Percentiles rank a stretch among this genome's conserved stretches.
These are phyloP conservation scores for Xenopus tropicalis DNA, from an alignment of 2,113 vertebrate genomes.

Conservation along the genomic window DNA sequence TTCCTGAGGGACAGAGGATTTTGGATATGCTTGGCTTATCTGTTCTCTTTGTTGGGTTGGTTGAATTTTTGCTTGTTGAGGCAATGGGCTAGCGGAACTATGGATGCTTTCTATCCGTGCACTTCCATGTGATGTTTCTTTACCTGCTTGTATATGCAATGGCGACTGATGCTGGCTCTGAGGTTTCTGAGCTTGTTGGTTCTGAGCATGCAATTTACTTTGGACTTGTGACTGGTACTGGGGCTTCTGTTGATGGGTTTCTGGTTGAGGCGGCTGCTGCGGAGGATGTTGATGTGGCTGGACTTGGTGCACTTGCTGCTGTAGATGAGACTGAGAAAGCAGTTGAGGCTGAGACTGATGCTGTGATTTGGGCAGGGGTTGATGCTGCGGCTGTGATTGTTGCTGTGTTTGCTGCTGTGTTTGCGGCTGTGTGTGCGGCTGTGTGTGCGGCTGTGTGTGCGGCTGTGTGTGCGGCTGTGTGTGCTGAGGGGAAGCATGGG, in stretches of 20 bases:
- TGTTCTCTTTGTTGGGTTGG: conserved; percentile 53
- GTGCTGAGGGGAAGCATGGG: conserved; percentile 51
- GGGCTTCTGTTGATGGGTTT: conserved; percentile 50
- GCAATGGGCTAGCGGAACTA: conserved; percentile 31
- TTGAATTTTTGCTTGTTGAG: conserved; percentile 59
- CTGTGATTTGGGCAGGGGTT: neutral
- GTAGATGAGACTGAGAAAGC: conserved; percentile 50
- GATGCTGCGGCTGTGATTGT: neutral
- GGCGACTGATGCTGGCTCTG: conserved; percentile 46
- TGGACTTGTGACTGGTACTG: conserved; percentile 25
- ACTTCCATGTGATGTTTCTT: conserved; percentile 48
- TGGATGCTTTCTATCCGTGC: conserved; percentile 44
- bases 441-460: neutral
- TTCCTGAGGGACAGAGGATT: conserved; percentile 77
- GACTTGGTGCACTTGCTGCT: conserved; percentile 49
- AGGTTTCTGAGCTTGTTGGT: conserved; percentile 26
- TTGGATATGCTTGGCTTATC: conserved; percentile 60
- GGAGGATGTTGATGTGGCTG: conserved; percentile 40
- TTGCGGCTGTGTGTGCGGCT: neutral
- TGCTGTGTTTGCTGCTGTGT: neutral
- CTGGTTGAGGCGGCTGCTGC: conserved; percentile 22
- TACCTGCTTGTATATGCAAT: conserved; percentile 48
- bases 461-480: conserved; percentile 41
- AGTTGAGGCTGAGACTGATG: conserved; percentile 24
- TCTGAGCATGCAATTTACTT: neutral